Percentiles rank a stretch among this genome's conserved stretches.
Conservation (phyloP, 2,797 vertebrate genomes). For the Halcyon chelicuti region DNA sequence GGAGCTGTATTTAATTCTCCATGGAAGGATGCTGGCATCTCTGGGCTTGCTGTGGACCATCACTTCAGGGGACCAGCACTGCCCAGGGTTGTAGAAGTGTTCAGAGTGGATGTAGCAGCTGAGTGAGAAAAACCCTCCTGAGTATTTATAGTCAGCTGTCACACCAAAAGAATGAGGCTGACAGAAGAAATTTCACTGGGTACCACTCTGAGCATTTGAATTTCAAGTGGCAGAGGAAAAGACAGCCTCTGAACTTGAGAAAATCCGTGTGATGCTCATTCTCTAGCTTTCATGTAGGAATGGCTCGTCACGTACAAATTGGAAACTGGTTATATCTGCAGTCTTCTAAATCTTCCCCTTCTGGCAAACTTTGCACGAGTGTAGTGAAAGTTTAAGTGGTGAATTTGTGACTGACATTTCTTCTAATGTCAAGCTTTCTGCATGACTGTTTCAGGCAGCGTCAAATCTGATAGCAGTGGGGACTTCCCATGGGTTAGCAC, state of each 20-base stretch:
- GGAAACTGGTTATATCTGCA: neutral
- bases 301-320: neutral
- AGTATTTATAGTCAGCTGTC: neutral
- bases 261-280: rapidly evolving
- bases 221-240: neutral
- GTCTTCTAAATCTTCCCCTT: neutral
- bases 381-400: neutral
- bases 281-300: neutral
- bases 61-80: neutral
- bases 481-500: conserved; percentile 93
- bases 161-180: neutral
- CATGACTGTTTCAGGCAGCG: conserved; percentile 83
- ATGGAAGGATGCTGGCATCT: neutral
- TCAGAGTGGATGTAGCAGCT: neutral
- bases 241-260: neutral
- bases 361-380: neutral
- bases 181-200: neutral
- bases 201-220: neutral
- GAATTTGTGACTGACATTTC: neutral
- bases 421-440: conserved; percentile 2
- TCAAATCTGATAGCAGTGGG: conserved; percentile 94
- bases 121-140: neutral
- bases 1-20: neutral
- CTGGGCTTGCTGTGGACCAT: neutral
- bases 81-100: neutral